Percentiles rank a stretch among this genome's conserved stretches.
phyloP scores from a whole-genome alignment of 2,113 vertebrate species.

The Phainopepla nitens region DNA sequence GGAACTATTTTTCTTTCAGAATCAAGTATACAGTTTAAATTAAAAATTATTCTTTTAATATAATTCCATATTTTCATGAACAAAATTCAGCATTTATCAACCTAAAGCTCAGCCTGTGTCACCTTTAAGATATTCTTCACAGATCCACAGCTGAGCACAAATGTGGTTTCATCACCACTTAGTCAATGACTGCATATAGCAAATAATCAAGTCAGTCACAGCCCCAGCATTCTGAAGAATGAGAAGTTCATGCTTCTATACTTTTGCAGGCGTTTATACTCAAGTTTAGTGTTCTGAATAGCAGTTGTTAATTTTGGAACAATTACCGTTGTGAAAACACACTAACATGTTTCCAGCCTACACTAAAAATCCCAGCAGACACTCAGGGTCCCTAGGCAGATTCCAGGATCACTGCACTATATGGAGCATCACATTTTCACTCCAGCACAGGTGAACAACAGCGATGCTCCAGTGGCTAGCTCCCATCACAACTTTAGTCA shows the following conservation, averaged over 20 bases:
- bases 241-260: background rate
- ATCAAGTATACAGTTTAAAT: background rate
- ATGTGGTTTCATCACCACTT: background rate
- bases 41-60: background rate
- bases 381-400: background rate
- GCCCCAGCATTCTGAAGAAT: background rate
- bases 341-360: background rate
- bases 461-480: background rate
- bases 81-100: background rate
- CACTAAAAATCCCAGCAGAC: background rate
- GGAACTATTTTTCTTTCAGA: background rate
- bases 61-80: background rate
- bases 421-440: background rate
- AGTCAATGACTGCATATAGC: background rate
- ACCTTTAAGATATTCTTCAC: background rate
- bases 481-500: background rate
- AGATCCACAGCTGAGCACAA: background rate
- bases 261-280: background rate
- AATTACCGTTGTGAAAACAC: background rate
- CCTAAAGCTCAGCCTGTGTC: background rate
- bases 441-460: background rate
- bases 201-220: background rate
- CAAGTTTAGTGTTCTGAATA: background rate
- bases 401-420: background rate
- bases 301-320: background rate